Evolutionary conservation across 1,140 invertebrate species (phyloP).

Genomic region (Apocrypta bakeri): DNA sequence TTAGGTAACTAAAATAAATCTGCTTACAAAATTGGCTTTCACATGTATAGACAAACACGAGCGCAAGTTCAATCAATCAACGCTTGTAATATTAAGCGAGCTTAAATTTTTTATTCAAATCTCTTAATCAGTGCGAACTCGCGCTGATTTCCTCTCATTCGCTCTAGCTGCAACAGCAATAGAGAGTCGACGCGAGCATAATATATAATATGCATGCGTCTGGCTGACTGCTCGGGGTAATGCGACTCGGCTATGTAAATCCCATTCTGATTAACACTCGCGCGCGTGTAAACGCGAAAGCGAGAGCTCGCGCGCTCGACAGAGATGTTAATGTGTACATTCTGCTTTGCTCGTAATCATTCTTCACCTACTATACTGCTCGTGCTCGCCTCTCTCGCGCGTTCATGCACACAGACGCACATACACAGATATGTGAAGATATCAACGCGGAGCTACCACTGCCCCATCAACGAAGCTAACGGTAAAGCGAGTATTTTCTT

Average conservation of each 20-base stretch:
- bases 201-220: slow-evolving; percentile 54
- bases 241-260: slow-evolving; percentile 61
- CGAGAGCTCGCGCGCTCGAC: slow-evolving; percentile 33
- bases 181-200: background rate
- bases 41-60: no score
- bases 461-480: slow-evolving; percentile 3
- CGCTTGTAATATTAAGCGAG: no score
- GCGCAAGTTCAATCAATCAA: no score
- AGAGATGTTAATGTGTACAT: slow-evolving; percentile 17
- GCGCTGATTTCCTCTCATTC: background rate
- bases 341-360: slow-evolving; percentile 6
- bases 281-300: slow-evolving; percentile 54
- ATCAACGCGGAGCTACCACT: background rate
- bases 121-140: background rate
- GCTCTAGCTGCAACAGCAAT: background rate
- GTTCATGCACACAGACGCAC: background rate
- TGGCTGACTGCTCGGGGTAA: slow-evolving; percentile 54
- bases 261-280: slow-evolving; percentile 67
- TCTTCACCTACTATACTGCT: slow-evolving; percentile 1
- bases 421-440: no score
- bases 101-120: background rate
- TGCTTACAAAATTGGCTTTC: no score
- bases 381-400: background rate
- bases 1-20: no score
- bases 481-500: background rate